phyloP scores from a whole-genome alignment of 2,888 invertebrate genomes.

The Stegophylla sp. region DNA sequence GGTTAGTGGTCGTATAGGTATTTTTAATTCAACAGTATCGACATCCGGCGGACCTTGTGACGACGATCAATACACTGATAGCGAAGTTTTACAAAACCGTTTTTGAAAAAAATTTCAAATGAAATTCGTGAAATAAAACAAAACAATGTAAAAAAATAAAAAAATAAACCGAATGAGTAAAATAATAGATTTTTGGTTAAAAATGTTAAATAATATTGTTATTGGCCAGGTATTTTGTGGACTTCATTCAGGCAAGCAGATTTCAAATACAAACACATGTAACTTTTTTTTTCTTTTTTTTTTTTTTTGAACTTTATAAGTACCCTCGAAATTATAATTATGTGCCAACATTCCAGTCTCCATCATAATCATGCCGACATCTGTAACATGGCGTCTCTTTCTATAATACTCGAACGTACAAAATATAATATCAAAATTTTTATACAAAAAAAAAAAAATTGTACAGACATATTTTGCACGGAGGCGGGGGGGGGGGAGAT shows the following conservation, averaged over 20 bases:
- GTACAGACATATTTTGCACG: too few relatives aligned
- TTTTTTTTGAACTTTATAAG: slow-evolving; percentile 48
- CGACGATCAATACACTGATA: background rate
- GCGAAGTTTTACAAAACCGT: background rate
- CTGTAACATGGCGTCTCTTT: slow-evolving; percentile 72
- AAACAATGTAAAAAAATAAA: background rate
- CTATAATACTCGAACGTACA: slow-evolving; percentile 45
- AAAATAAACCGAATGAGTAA: background rate
- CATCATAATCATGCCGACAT: slow-evolving; percentile 97
- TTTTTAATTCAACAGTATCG: background rate
- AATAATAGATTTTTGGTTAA: slow-evolving; percentile 13
- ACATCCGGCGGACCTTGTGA: slow-evolving; percentile 24
- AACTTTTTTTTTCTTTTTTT: too few relatives aligned
- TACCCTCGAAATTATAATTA: slow-evolving; percentile 69
- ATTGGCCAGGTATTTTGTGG: slow-evolving; percentile 12
- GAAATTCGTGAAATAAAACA: background rate
- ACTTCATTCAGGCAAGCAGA: slow-evolving; percentile 37
- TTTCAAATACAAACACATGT: slow-evolving; percentile 46
- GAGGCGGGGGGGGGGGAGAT: too few relatives aligned
- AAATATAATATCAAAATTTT: background rate
- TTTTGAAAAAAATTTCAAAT: background rate
- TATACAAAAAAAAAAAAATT: background rate
- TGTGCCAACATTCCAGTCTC: slow-evolving; percentile 95
- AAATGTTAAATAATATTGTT: slow-evolving; percentile 26
- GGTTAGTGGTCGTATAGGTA: too few relatives aligned